Percentiles rank a stretch among this genome's conserved stretches.
These are phyloP conservation scores for Hydropsyche betteni DNA, from an alignment of 2,888 invertebrate species.

Conservation along the genomic window DNA sequence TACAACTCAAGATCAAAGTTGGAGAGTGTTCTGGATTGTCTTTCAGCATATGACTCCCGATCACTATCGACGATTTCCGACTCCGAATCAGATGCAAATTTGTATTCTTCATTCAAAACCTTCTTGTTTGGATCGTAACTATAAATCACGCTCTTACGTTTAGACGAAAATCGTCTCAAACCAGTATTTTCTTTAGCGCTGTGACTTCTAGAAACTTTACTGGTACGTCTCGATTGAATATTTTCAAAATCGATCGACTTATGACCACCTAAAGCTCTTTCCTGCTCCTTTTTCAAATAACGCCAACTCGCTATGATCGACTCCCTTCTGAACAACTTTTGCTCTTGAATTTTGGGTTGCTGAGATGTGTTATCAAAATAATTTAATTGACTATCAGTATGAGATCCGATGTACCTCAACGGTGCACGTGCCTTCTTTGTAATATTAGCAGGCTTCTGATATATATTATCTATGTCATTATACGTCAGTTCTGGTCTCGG, in stretches of 20 bases:
- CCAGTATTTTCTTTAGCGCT: slow-evolving; percentile 44
- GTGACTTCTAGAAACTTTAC: slow-evolving; percentile 45
- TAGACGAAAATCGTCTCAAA: slow-evolving; percentile 46
- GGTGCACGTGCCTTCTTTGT: slow-evolving; percentile 23
- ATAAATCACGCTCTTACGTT: slow-evolving; percentile 50
- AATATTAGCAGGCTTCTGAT: not conserved
- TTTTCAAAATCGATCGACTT: not conserved
- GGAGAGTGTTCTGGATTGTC: slow-evolving; percentile 23
- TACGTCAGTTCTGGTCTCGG: slow-evolving; percentile 48
- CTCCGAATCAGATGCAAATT: slow-evolving; percentile 20
- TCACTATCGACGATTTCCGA: slow-evolving; percentile 3
- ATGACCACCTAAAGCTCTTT: slow-evolving; percentile 59
- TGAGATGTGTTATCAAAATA: slow-evolving; percentile 23
- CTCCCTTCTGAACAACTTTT: slow-evolving; percentile 63
- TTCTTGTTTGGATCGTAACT: slow-evolving; percentile 47
- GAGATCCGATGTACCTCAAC: slow-evolving; percentile 47
- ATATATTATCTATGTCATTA: slow-evolving; percentile 45
- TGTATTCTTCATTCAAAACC: slow-evolving; percentile 46
- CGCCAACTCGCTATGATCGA: slow-evolving; percentile 66
- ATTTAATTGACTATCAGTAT: slow-evolving; percentile 47
- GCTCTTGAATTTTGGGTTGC: not conserved
- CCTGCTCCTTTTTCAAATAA: slow-evolving; percentile 64
- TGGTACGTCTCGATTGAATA: not conserved
- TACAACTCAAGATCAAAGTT: slow-evolving; percentile 32
- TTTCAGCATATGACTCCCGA: slow-evolving; percentile 9